These are phyloP conservation scores for Beris morrisii DNA, from an alignment of 2,888 invertebrate species.

Conservation along the genomic window DNA sequence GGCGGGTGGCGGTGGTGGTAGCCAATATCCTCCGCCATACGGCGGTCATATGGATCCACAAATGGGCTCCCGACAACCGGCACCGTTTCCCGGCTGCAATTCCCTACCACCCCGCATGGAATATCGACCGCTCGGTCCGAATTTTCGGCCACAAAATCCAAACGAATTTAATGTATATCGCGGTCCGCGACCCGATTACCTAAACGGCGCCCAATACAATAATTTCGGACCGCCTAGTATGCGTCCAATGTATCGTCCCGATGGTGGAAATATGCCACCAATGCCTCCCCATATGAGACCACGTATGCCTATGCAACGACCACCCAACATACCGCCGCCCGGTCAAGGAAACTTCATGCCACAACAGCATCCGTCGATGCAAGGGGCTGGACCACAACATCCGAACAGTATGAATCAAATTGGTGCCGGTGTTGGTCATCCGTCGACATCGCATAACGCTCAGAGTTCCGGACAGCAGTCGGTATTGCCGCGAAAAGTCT, in stretches of 20 bases:
- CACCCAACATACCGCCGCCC: slow-evolving; percentile 60
- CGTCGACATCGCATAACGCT: slow-evolving; percentile 45
- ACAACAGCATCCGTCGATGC: slow-evolving; percentile 13
- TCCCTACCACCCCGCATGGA: slow-evolving; percentile 41
- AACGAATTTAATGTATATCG: slow-evolving; percentile 38
- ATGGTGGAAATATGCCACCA: slow-evolving; percentile 11
- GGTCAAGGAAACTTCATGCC: slow-evolving; percentile 49
- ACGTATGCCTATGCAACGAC: slow-evolving; percentile 42
- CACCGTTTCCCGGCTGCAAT: slow-evolving; percentile 45
- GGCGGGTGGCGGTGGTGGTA: slow-evolving; percentile 40
- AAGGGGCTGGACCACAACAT: slow-evolving; percentile 8
- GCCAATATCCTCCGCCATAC: slow-evolving; percentile 40
- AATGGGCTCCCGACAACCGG: slow-evolving; percentile 42
- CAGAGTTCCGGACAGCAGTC: slow-evolving; percentile 21
- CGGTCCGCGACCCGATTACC: slow-evolving; percentile 34
- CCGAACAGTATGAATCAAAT: slow-evolving; percentile 39
- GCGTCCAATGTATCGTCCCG: slow-evolving; percentile 44
- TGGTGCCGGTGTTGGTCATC: slow-evolving; percentile 11
- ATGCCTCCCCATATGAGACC: slow-evolving; percentile 39
- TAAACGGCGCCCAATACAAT: slow-evolving; percentile 33
- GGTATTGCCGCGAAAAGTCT: slow-evolving; percentile 48
- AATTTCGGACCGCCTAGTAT: slow-evolving; percentile 29
- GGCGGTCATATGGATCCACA: slow-evolving; percentile 30
- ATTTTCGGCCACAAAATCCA: slow-evolving; percentile 42
- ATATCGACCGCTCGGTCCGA: slow-evolving; percentile 37